These are phyloP conservation scores for Megalonaias nervosa DNA, from an alignment of 1,140 invertebrate species.

Conservation along the genomic window DNA sequence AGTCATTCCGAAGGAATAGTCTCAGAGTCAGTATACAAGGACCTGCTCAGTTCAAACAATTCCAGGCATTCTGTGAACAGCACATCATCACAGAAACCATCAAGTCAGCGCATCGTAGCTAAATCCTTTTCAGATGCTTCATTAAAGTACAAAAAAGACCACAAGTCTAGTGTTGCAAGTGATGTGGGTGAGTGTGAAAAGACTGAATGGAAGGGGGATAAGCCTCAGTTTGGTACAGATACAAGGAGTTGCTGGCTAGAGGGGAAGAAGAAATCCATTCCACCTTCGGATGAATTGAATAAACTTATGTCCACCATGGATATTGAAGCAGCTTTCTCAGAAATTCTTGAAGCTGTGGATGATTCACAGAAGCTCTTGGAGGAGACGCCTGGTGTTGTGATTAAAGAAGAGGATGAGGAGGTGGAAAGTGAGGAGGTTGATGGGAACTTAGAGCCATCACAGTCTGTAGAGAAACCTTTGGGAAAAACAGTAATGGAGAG, in stretches of 20 bases:
- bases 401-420: neutral
- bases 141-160: too few relatives aligned
- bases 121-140: too few relatives aligned
- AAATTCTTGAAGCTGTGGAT: constrained; percentile 49
- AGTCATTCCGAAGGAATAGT: too few relatives aligned
- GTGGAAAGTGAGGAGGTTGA: constrained; percentile 2
- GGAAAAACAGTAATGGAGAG: neutral
- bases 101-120: too few relatives aligned
- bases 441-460: neutral
- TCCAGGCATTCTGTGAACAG: too few relatives aligned
- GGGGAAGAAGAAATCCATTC: constrained; percentile 40
- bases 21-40: too few relatives aligned
- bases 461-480: neutral
- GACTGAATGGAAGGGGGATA: too few relatives aligned
- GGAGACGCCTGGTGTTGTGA: constrained; percentile 7
- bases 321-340: constrained; percentile 49
- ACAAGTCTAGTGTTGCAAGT: too few relatives aligned
- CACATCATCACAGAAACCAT: too few relatives aligned
- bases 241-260: constrained; percentile 35
- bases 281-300: constrained; percentile 29
- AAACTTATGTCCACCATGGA: constrained; percentile 42
- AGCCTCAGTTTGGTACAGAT: too few relatives aligned
- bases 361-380: constrained; percentile 8
- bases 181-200: too few relatives aligned
- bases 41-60: too few relatives aligned